A percentile compares a stretch with the other conserved stretches of the same genome.
Conservation (phyloP, 2,113 vertebrate genomes). For the Anas platyrhynchos region DNA sequence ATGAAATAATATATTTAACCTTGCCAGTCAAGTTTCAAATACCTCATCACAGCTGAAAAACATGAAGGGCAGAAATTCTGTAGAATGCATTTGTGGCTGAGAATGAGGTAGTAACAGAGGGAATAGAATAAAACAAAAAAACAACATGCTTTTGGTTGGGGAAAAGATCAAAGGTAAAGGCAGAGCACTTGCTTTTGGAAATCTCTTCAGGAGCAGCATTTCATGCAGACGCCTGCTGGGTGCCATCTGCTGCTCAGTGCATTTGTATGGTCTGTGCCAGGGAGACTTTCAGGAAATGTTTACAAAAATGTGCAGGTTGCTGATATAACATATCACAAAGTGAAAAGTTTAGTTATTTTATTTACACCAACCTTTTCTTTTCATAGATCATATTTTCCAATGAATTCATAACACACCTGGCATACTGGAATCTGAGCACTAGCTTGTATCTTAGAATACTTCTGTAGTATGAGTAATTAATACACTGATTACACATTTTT, state of each 20-base stretch:
- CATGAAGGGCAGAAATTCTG: background rate
- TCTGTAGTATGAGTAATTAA: background rate
- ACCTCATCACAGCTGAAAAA: background rate
- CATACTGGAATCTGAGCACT: background rate
- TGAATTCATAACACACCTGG: background rate
- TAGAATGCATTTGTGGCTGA: background rate
- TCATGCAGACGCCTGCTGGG: conserved; percentile 34
- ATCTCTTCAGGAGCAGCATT: conserved; percentile 39
- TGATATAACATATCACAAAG: background rate
- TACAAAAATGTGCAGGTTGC: background rate
- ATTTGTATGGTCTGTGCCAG: background rate
- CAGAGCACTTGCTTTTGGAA: conserved; percentile 38
- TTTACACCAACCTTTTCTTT: background rate
- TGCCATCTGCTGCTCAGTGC: conserved; percentile 12
- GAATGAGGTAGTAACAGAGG: background rate
- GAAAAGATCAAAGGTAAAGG: conserved; percentile 53
- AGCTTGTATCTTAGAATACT: background rate
- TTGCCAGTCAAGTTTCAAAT: background rate
- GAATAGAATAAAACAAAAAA: background rate
- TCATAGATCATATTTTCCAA: rapidly evolving
- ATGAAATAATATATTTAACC: background rate
- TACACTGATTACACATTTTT: background rate
- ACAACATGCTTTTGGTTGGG: background rate
- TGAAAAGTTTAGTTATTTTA: background rate
- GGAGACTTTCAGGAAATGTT: background rate